phyloP scores from a whole-genome alignment of 2,888 invertebrate genomes.

The Caenorhabditis sp. region DNA sequence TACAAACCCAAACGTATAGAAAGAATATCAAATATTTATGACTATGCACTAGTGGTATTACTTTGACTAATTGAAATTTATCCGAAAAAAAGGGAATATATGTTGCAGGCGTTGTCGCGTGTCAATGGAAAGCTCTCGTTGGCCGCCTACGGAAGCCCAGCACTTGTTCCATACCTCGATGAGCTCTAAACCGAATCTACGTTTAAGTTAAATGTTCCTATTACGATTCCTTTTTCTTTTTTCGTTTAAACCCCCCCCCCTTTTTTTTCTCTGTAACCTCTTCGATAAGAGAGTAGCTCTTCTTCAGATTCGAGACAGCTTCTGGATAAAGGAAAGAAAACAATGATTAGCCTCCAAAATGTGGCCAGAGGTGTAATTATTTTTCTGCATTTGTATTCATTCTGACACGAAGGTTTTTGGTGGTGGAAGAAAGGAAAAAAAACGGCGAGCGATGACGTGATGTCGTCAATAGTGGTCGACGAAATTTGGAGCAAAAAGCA shows the following conservation, averaged over 20 bases:
- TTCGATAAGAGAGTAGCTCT: conserved; percentile 16
- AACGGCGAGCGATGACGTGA: conserved; percentile 38
- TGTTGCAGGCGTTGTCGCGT: conserved; percentile 68
- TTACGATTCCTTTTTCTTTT: conserved; percentile 7
- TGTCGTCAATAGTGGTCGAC: conserved; percentile 22
- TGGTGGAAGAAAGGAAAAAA: conserved; percentile 7
- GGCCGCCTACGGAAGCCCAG: conserved; percentile 68
- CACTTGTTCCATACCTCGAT: conserved; percentile 74
- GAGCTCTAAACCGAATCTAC: conserved; percentile 62
- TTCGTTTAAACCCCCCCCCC: neutral
- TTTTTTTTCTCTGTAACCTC: conserved; percentile 8
- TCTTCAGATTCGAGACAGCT: conserved; percentile 20
- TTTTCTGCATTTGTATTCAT: neutral
- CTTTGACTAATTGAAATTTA: conserved; percentile 16
- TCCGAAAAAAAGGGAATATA: neutral
- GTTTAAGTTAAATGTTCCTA: conserved; percentile 30
- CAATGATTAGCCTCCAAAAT: neutral
- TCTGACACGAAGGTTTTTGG: conserved; percentile 28
- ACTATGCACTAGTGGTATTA: conserved; percentile 2
- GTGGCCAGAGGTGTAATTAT: conserved; percentile 11
- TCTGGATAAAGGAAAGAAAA: conserved; percentile 29
- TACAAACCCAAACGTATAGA: too few species aligned
- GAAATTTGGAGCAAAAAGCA: conserved; percentile 31
- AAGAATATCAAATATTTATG: conserved; percentile 7
- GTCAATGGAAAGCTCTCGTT: conserved; percentile 71